Base-by-base conservation (phyloP, 2,797 vertebrate species). In the Fratercula arctica region DNA sequence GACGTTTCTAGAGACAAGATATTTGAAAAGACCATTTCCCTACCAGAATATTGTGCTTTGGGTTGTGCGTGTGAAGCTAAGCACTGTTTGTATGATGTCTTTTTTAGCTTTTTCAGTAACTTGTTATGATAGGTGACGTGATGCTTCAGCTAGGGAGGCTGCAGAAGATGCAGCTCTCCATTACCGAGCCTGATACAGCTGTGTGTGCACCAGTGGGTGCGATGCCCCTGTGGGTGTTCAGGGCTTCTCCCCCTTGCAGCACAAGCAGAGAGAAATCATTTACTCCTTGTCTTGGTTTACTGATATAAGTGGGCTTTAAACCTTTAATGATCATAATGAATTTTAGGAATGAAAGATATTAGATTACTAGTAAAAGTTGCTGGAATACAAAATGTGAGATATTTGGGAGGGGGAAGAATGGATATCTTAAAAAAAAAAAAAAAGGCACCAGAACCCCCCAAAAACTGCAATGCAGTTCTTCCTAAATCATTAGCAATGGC, bases 371-470 rank as follows among this genome's bases (percentile, higher is more conserved):
- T 21, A 5, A 28, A 50, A 53, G 29, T 54, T 79, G 29, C 24
- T 75, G 67, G 15, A 39, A 79, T 45, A 23, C 3, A 45, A 28
- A 72, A 86, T 56, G 35, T 7, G 10, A 87, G 11, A 21, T 5
- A 10, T 26, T 84, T 50, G 35, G 13, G 24, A 28, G 3, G 13
- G 0, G 8, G 10, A 70, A 3, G 3, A 75, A 51, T 7, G 14
- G 4, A 1, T 66, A 41, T 50, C 46, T 56, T 6, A 31, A 25
- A 43, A 50, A 56, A 41, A 28, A 3, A 51, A 26, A 4, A 9
- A 11, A 13, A 9, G 6, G 14, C 31, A 0, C 2, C 2, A 11
- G 53, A 10, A 54, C 46, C 1, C 10, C 4, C 29, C 16, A 4
- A 10, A 9, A 66, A 16, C 33, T 7, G 7, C 2, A 14, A 10